A percentile compares a stretch with the other conserved stretches of the same genome.
Conservation (phyloP, 1,140 invertebrate genomes). For the Ganaspis sp. region DNA sequence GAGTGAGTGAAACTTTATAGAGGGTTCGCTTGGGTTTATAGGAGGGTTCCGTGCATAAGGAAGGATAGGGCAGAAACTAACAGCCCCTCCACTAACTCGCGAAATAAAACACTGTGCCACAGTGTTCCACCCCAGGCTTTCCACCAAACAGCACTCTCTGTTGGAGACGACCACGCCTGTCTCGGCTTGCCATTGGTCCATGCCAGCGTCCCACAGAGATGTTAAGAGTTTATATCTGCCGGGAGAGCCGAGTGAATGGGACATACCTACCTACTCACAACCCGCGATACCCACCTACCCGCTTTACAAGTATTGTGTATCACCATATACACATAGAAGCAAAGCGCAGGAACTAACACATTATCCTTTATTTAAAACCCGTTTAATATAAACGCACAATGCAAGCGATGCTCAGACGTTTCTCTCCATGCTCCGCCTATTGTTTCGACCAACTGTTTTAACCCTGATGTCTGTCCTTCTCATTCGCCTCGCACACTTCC, state of each 20-base stretch:
- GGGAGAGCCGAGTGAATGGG: conserved; percentile 59
- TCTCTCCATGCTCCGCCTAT: conserved; percentile 62
- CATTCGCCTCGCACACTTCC: conserved; percentile 15
- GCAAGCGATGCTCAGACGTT: conserved; percentile 69
- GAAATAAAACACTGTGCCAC: conserved; percentile 75
- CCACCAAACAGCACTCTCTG: conserved; percentile 58
- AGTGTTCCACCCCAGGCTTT: conserved; percentile 70
- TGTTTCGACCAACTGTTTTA: conserved; percentile 71
- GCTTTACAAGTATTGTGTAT: conserved; percentile 48
- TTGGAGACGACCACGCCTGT: conserved; percentile 52
- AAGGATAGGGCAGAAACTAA: conserved; percentile 65
- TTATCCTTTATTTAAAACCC: conserved; percentile 70
- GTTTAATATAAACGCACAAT: conserved; percentile 65
- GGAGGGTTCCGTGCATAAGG: conserved; percentile 48
- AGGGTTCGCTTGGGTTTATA: too few species aligned
- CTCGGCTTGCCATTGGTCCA: conserved; percentile 55
- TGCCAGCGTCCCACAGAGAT: conserved; percentile 57
- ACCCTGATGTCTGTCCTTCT: conserved; percentile 47
- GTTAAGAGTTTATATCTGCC: conserved; percentile 72
- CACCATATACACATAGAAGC: conserved; percentile 53
- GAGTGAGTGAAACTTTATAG: conserved; percentile 33
- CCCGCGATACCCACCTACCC: conserved; percentile 62
- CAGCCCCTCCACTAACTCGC: conserved; percentile 61
- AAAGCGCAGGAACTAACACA: conserved; percentile 62
- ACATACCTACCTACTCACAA: conserved; percentile 62